Evolutionary conservation across 2,888 invertebrate genomes (phyloP), one percentile per base, ranked within the genome.

Genomic region (Synanthedon formicaeformis): DNA sequence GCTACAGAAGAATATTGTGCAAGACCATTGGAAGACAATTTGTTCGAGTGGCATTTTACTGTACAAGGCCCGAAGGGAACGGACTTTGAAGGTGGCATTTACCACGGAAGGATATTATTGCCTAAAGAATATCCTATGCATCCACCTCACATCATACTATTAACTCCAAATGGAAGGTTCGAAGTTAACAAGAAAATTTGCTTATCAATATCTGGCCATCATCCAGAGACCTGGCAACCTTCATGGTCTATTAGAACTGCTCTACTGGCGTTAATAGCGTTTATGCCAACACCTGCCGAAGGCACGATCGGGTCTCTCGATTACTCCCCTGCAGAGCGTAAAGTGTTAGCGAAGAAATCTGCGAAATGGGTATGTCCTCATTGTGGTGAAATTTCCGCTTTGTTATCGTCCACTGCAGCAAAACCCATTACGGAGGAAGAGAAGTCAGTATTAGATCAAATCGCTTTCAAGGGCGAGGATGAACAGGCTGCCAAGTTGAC

Each of bases 41-140:
- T 98, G 52, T 98, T 98, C 78, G 98, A 98, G 76, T 98, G 98
- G 98, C 98, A 98, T 79, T 98, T 98, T 74, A 98, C 97, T 0
- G 93, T 98, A 3, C 90, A 94, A 67, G 98, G 97, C 5, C 96
- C 97, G 2, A 91, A 92, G 52, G 94, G 93, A 23, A 93, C 96
- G 0, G 96, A 96, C 63, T 98, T 96, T 78, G 94, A 95, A 64
- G 93, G 92, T 56, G 98, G 98, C 41, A 90, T 95, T 58, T 98
- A 97, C 75, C 98, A 98, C 76, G 98, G 96, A 4, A 89, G 97
- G 63, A 97, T 98, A 73, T 83, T 96, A 55, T 85, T 98, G 59
- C 98, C 98, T 0, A 92, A 96, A 53, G 96, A 98, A 64, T 98
- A 98, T 81, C 98, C 98, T 0, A 97, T 98, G 97, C 97, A 97